These are phyloP conservation scores for Chaetodon trifascialis DNA, from an alignment of 2,113 vertebrate genomes.

Conservation along the genomic window DNA sequence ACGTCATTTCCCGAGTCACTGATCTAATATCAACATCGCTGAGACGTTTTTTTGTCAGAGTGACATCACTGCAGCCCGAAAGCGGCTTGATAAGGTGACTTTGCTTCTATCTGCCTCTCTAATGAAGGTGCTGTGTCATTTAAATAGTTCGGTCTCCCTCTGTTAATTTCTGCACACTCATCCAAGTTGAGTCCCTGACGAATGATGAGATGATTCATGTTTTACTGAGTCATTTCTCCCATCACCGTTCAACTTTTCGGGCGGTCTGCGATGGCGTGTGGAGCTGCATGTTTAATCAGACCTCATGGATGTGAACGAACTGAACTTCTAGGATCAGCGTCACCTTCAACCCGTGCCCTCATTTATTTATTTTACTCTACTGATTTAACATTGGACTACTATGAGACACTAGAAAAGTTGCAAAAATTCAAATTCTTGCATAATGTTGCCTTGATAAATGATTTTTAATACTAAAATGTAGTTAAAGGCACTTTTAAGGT, in stretches of 20 bases:
- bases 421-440: too few species aligned
- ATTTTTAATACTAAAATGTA: too few species aligned
- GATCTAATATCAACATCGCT: slow-evolving; percentile 1
- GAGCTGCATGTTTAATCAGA: background rate
- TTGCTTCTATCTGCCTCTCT: background rate
- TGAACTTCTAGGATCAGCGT: background rate
- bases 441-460: too few species aligned
- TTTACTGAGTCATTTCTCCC: background rate
- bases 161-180: background rate
- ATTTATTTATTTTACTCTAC: background rate
- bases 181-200: background rate
- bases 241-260: background rate
- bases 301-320: background rate
- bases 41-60: background rate
- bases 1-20: slow-evolving; percentile 18
- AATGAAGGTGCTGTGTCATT: background rate
- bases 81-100: background rate
- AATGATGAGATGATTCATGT: background rate
- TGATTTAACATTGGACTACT: background rate
- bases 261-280: background rate
- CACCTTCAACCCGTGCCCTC: background rate
- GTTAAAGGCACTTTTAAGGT: background rate
- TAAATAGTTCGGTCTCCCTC: background rate
- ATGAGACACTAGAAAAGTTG: too few species aligned
- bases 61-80: slow-evolving; percentile 7